These are phyloP conservation scores for Balaeniceps rex DNA, from an alignment of 2,113 vertebrate species.

Conservation along the genomic window DNA sequence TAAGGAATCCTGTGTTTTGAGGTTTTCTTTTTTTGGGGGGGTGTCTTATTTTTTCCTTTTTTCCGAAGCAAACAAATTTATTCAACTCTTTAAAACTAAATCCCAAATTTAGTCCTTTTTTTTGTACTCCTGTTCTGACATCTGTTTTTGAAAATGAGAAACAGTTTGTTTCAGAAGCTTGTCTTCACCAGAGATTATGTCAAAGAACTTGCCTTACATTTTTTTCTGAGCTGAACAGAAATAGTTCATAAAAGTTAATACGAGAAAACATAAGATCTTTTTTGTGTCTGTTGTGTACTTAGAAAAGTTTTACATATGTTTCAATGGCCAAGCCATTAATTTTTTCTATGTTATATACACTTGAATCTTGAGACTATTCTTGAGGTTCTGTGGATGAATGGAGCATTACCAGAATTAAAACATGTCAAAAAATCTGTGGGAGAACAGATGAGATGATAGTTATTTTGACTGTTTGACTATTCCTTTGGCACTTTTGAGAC, in stretches of 20 bases:
- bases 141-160: neutral
- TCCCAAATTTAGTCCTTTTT: neutral
- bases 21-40: neutral
- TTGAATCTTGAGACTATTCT: neutral
- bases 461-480: neutral
- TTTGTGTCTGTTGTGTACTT: neutral
- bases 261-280: neutral
- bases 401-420: neutral
- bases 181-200: neutral
- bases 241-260: neutral
- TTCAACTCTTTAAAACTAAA: neutral
- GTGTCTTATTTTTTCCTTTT: too few relatives aligned
- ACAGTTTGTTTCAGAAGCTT: neutral
- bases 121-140: neutral
- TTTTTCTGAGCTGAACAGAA: neutral
- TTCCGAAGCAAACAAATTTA: neutral
- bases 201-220: neutral
- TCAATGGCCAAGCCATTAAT: accelerated
- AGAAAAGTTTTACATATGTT: neutral
- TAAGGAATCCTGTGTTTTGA: neutral
- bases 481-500: neutral
- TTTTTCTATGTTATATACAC: neutral
- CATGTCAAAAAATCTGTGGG: neutral
- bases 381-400: neutral
- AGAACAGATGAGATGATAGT: neutral